Base-by-base conservation (phyloP, 2,797 vertebrate genomes). In the Anolis apletophallus region DNA sequence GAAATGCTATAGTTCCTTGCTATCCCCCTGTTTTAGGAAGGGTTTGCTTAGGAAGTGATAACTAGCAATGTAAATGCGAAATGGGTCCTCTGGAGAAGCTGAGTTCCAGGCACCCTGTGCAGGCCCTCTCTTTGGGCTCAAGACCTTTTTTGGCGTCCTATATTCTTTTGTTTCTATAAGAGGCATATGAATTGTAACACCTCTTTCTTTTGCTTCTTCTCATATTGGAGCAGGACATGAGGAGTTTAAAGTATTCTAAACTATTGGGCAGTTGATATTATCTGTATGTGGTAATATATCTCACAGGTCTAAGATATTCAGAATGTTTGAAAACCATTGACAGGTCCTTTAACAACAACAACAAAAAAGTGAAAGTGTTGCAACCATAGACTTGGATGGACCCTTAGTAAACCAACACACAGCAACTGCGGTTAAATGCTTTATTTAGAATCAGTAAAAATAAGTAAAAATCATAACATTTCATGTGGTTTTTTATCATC, bases 401-500 rank as follows among this genome's bases (percentile, higher is more conserved):
- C n/a, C n/a, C n/a, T n/a, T n/a, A n/a, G n/a, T n/a, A n/a, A n/a
- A n/a, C n/a, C n/a, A n/a, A n/a, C n/a, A n/a, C n/a, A n/a, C n/a
- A n/a, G n/a, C n/a, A n/a, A n/a, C n/a, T n/a, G n/a, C n/a, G n/a
- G n/a, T n/a, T n/a, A n/a, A n/a, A n/a, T n/a, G n/a, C n/a, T n/a
- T n/a, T n/a, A n/a, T n/a, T n/a, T n/a, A n/a, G n/a, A n/a, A n/a
- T n/a, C n/a, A n/a, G n/a, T n/a, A n/a, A n/a, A n/a, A n/a, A n/a
- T n/a, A n/a, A n/a, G n/a, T n/a, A n/a, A n/a, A n/a, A n/a, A n/a
- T n/a, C n/a, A n/a, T 3, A 46, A 16, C 16, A 40, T 32, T 54
- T 79, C 79, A 11, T 55, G 40, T 3, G 1, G 46, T 76, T 93
- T 91, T 80, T 90, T 46, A 61, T 78, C 10, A 0, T 82, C 86